These are phyloP conservation scores for Toxotes jaculatrix DNA, from an alignment of 2,113 vertebrate genomes.

Conservation along the genomic window DNA sequence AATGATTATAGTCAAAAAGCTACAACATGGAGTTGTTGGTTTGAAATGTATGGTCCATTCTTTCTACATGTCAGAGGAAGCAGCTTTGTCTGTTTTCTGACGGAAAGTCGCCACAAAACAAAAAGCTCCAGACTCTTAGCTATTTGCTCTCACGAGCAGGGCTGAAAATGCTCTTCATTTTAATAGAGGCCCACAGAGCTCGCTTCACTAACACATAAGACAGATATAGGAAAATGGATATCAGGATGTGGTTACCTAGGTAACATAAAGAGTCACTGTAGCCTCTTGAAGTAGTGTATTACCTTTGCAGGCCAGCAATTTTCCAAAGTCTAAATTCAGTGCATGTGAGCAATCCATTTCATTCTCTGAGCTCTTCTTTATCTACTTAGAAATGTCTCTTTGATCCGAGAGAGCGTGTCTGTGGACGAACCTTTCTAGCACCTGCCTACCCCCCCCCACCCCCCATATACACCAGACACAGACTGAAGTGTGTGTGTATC, in stretches of 20 bases:
- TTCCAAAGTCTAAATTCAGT: constrained; percentile 53
- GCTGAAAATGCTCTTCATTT: constrained; percentile 17
- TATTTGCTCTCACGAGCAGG: neutral
- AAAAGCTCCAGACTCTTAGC: neutral
- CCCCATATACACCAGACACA: constrained; percentile 11
- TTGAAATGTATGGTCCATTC: neutral
- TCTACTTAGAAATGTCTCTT: constrained; percentile 36
- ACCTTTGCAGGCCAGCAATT: constrained; percentile 54
- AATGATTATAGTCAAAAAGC: too few relatives aligned
- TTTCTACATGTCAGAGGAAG: neutral
- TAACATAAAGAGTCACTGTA: constrained; percentile 60
- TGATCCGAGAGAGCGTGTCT: constrained; percentile 45
- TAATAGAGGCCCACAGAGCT: constrained; percentile 27
- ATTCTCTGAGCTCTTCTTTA: constrained; percentile 22
- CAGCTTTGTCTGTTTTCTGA: neutral
- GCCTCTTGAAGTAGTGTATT: constrained; percentile 43
- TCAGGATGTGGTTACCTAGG: constrained; percentile 69
- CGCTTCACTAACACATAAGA: constrained; percentile 36
- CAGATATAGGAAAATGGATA: constrained; percentile 52
- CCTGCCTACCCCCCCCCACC: neutral
- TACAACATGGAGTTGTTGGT: too few relatives aligned
- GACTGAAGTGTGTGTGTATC: neutral
- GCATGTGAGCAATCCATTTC: constrained; percentile 38
- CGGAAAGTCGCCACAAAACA: neutral
- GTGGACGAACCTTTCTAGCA: neutral